Evolutionary conservation across 2,113 vertebrate genomes (phyloP).

Genomic region (Myiopsitta monachus): DNA sequence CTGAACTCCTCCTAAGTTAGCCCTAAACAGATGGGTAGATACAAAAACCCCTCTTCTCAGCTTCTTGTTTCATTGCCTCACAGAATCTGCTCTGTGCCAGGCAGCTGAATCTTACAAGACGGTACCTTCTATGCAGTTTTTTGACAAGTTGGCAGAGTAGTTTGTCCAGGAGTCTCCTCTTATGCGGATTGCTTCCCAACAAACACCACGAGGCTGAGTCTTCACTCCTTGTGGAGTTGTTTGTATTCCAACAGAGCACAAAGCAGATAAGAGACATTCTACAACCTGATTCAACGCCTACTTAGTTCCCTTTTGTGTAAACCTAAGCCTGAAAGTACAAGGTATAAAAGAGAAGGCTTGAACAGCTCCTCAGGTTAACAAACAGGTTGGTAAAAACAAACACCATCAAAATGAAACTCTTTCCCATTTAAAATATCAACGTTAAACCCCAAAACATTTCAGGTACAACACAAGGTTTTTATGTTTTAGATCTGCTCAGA

Average conservation of each 20-base stretch:
- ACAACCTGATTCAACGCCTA: neutral
- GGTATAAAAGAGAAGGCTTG: neutral
- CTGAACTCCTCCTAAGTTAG: neutral
- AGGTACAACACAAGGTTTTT: neutral
- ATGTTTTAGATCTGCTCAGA: neutral
- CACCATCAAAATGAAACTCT: neutral
- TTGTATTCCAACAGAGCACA: neutral
- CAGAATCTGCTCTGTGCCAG: neutral
- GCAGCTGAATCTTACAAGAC: neutral
- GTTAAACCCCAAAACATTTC: neutral
- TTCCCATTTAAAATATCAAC: neutral
- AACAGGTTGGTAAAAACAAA: neutral
- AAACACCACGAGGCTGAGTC: neutral
- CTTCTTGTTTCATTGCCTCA: neutral
- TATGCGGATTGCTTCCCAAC: neutral
- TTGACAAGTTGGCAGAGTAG: neutral
- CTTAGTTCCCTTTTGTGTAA: neutral
- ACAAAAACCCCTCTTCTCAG: neutral
- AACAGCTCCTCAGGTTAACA: neutral
- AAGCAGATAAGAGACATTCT: neutral
- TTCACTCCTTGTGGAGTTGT: neutral
- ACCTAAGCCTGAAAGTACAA: accelerated
- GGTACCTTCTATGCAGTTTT: neutral
- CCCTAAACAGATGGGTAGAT: neutral
- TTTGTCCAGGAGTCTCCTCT: neutral